A percentile compares a stretch with the other conserved stretches of the same genome.
These are phyloP conservation scores for Enteromius anoplus DNA, from an alignment of 2,797 vertebrate genomes.

Conservation along the genomic window DNA sequence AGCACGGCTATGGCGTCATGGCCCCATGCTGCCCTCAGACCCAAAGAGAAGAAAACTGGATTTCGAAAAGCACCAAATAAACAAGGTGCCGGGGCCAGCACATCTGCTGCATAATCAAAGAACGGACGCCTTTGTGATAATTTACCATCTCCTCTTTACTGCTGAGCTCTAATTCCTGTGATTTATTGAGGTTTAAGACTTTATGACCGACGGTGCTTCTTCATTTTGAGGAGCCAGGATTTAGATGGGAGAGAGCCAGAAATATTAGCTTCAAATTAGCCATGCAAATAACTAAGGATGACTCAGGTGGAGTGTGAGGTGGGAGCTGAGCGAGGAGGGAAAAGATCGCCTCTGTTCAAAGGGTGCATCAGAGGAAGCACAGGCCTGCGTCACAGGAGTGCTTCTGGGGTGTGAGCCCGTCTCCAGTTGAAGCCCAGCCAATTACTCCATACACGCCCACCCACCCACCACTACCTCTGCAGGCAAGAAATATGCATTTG, in stretches of 20 bases:
- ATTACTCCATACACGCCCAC: conserved; percentile 45
- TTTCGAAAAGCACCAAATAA: conserved; percentile 55
- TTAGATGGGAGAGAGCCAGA: conserved; percentile 16
- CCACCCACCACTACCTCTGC: conserved; percentile 16
- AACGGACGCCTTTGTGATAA: conserved; percentile 43
- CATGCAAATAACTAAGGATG: conserved; percentile 33
- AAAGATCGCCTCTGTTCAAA: conserved; percentile 9
- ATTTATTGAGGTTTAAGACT: conserved; percentile 58
- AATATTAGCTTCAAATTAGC: conserved; percentile 30
- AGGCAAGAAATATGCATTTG: conserved; percentile 33
- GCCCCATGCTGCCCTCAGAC: conserved; percentile 45
- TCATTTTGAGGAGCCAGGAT: conserved; percentile 21
- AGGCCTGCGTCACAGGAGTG: neutral
- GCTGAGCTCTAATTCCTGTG: conserved; percentile 35
- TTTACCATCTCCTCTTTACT: conserved; percentile 42
- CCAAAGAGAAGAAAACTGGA: conserved; percentile 45
- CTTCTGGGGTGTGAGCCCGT: conserved; percentile 21
- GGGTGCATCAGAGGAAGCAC: conserved; percentile 14
- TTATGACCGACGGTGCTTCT: conserved; percentile 1
- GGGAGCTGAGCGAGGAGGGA: neutral
- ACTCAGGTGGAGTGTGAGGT: conserved; percentile 19
- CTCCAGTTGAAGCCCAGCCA: conserved; percentile 54
- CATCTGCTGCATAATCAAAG: conserved; percentile 48
- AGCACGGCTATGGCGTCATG: conserved; percentile 43
- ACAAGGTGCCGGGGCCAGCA: conserved; percentile 49